These are phyloP conservation scores for Glossophaga mutica DNA, from an alignment of 2,797 vertebrate genomes.

Conservation along the genomic window DNA sequence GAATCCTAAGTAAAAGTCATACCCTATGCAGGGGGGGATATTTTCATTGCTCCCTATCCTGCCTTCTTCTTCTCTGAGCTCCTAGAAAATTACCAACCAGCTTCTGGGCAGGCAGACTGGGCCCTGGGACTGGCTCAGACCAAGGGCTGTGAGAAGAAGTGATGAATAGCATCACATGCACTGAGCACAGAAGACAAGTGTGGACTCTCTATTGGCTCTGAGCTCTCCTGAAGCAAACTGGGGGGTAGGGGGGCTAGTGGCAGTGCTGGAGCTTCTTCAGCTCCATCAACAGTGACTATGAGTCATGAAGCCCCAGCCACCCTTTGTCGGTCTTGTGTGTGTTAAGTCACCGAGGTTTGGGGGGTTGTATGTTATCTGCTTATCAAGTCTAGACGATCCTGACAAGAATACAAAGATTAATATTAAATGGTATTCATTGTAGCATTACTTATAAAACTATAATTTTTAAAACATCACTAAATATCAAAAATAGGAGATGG, in stretches of 20 bases:
- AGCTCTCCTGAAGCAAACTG: too few species aligned
- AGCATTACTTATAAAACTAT: not conserved
- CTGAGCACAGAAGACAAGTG: not conserved
- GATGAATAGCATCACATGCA: not conserved
- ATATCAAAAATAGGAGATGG: slow-evolving; percentile 9
- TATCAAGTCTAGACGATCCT: not conserved
- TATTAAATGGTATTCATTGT: not conserved
- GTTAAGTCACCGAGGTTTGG: not conserved
- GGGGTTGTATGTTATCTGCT: not conserved
- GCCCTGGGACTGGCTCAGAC: too few species aligned
- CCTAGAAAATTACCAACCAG: not conserved
- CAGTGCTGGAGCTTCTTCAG: not conserved
- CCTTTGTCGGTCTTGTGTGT: not conserved
- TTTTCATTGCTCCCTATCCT: not conserved
- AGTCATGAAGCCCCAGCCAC: too few species aligned
- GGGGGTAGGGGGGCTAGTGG: rapidly evolving
- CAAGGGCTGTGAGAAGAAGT: not conserved
- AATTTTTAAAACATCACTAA: not conserved
- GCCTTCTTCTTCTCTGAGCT: not conserved
- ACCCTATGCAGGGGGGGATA: too few species aligned
- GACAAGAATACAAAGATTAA: not conserved
- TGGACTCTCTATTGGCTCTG: rapidly evolving
- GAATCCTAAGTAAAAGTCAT: not conserved
- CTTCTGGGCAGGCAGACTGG: not conserved
- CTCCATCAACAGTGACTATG: not conserved